Evolutionary conservation across 2,797 vertebrate species (phyloP), one percentile per base, ranked within the genome.

Genomic region (Characodon lateralis): DNA sequence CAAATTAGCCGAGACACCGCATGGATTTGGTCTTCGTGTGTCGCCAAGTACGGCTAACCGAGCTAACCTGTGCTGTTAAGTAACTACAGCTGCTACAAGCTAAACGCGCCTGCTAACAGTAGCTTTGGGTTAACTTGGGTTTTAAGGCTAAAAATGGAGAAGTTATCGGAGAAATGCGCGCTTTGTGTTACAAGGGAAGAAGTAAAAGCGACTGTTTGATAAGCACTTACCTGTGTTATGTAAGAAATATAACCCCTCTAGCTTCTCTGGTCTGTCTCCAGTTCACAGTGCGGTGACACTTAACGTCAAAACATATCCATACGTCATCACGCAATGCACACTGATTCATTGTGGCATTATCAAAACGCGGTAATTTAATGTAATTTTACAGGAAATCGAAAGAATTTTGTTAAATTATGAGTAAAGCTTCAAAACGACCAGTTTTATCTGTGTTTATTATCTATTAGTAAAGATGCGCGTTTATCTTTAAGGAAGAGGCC

Each of bases 251-350:
- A 28, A 6, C 1, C 14, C 72, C 63, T 58, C 70, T 69, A 7
- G 8, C n/a, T 39, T 43, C 58, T 63, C 76, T 55, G 20, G 2
- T 26, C 73, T 1, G 41, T 77, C 63, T 63, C 61, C 3, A 35
- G 41, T 68, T 69, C 71, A 83, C 71, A 31, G 22, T 1, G 68
- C 58, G 63, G 55, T 5, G 18, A 28, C 72, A 43, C 46, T 35
- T 9, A 5, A 79, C 87, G 77, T 91, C 63, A 85, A 79, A 84
- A 85, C 56, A 87, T 24, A 35, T 0, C 0, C 0, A 13, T 39
- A 88, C 87, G 84, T 92, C 80, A 87, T 80, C 31, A 71, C 79
- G 80, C 65, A 79, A 66, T 53, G 59, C 12, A 13, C 9, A 1
- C 1, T 1, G 1, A 10, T 78, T 88, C 55, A 82, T 18, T 71